Conservation (phyloP, 2,113 vertebrate genomes). For the Misgurnus anguillicaudatus region DNA sequence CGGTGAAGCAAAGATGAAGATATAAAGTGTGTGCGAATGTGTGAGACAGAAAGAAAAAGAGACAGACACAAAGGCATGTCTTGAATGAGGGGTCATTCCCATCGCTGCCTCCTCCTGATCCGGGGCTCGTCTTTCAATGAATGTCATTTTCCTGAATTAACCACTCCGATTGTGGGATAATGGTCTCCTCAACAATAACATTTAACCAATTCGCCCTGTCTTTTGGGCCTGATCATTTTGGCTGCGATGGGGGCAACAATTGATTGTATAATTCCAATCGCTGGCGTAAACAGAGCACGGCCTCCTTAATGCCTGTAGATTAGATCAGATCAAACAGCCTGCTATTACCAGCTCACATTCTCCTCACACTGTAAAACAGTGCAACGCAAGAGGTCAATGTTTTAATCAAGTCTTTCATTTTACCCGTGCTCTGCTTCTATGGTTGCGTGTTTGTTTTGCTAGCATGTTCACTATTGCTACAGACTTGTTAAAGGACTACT, state of each 20-base stretch:
- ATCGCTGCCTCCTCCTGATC: slow-evolving; percentile 73
- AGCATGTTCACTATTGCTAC: neutral
- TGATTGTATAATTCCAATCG: slow-evolving; percentile 75
- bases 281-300: slow-evolving; percentile 70
- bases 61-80: slow-evolving; percentile 71
- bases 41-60: slow-evolving; percentile 1
- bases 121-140: slow-evolving; percentile 84
- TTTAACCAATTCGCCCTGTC: slow-evolving; percentile 86
- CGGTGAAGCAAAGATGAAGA: neutral
- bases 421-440: neutral
- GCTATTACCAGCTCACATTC: slow-evolving; percentile 20
- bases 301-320: slow-evolving; percentile 58
- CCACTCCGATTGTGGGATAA: slow-evolving; percentile 83
- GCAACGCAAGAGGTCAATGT: slow-evolving; percentile 13
- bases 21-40: slow-evolving; percentile 39
- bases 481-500: no score
- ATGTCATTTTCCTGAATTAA: slow-evolving; percentile 82
- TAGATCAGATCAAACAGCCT: slow-evolving; percentile 22
- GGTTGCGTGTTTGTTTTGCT: no score
- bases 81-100: slow-evolving; percentile 88
- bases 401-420: slow-evolving; percentile 28
- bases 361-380: slow-evolving; percentile 13
- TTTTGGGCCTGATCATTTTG: slow-evolving; percentile 80
- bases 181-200: slow-evolving; percentile 83
- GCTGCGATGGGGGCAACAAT: slow-evolving; percentile 73